Base-by-base conservation (phyloP, 2,888 invertebrate genomes). In the Exocentrus adspersus region DNA sequence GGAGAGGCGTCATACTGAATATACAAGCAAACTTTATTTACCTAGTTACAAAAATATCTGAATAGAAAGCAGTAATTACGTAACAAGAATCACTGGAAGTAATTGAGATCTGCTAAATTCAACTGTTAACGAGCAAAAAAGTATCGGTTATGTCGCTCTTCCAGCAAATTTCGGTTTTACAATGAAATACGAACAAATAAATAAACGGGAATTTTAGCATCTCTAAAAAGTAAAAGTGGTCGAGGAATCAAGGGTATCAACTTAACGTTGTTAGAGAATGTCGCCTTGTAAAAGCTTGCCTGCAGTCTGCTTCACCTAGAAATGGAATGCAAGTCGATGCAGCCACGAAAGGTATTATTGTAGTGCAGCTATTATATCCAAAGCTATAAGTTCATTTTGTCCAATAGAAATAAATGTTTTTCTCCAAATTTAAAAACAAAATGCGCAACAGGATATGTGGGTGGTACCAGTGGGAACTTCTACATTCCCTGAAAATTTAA, bases 141-240 rank as follows among this genome's bases (percentile, higher is more conserved):
- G 6, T 32, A 32, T 12, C 5, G 37, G n/a, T 37, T 37, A 4
- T 37, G 2, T n/a, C n/a, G n/a, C 14, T 37, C 30, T 37, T n/a
- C 12, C 6, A 12, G 12, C 14, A 12, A 37, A 37, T 6, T 14
- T 3, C 37, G 37, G n/a, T 32, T 24, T 24, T 1, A 32, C 9
- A 7, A 9, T n/a, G 1, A 7, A 10, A n/a, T 17, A 43, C 19
- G 7, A 17, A 43, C 2, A 43, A 19, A 14, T 14, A 14, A 0
- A 7, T n/a, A n/a, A n/a, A 14, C 51, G 21, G 62, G 60, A 62
- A 67, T 64, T 67, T 52, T 65, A 43, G 57, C 48, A 51, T 42
- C 50, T 60, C 63, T 54, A 51, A 63, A 65, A 68, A 68, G 68
- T 68, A 68, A 68, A 68, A 68, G 68, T 56, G 28, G 45, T 51